Base-by-base conservation (phyloP, 2,888 invertebrate genomes). In the Archips crataeganus region DNA sequence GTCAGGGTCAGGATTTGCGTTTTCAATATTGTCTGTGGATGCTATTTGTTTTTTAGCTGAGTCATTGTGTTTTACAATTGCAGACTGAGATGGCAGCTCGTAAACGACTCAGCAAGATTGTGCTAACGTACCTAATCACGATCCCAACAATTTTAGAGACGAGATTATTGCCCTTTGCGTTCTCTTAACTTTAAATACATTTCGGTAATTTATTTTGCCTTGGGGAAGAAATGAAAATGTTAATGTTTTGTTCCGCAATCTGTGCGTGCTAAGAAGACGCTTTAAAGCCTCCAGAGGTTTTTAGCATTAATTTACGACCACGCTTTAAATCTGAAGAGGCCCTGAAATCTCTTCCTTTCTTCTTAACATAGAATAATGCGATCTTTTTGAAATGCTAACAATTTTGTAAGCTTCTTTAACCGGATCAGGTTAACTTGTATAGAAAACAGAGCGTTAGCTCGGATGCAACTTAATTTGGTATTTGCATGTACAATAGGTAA, bases 21-120 rank as follows among this genome's bases (percentile, higher is more conserved):
- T 73, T 69, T 69, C 68, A 69, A 73, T 73, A 73, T 69, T 69
- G 73, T 63, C 73, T 73, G 54, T 73, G 63, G 39, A 15, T 67
- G 57, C 47, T 68, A 68, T 68, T 73, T 63, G 59, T 42, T 73
- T 68, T 49, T 49, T 47, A 51, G 64, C 49, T n/a, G 62, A 10
- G 9, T 45, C 62, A 57, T 68, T 8, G 54, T 47, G 15, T 68
- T 68, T 73, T 73, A 73, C 63, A 67, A 57, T 63, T 57, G 45
- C 47, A 68, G 68, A 45, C 45, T 9, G 45, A 34, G 47, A 63
- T 49, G 49, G 49, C 11, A 39, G 36, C 11, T 47, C 63, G 63
- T 68, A 59, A 62, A 68, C n/a, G 72, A 68, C 62, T 67, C 67
- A 3, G 47, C 54, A 23, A 36, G 36, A 71, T 39, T 61, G 61